Percentiles rank a stretch among this genome's conserved stretches.
Conservation (phyloP, 1,140 invertebrate genomes). For the Drosophila pallidifrons region DNA sequence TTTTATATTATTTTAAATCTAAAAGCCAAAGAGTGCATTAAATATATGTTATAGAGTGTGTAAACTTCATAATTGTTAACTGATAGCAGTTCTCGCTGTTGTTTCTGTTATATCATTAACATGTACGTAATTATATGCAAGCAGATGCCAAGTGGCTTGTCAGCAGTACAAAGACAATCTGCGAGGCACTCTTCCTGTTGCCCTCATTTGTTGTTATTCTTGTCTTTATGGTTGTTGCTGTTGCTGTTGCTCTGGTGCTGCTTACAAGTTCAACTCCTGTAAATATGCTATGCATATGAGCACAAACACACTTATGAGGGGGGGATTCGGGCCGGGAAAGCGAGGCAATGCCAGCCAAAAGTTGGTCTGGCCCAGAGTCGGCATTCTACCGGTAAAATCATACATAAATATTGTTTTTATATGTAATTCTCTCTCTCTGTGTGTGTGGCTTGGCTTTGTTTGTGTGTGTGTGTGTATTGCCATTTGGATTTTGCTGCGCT, state of each 20-base stretch:
- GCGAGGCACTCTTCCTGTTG: slow-evolving; percentile 54
- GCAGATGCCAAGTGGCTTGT: slow-evolving; percentile 56
- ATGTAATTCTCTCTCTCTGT: slow-evolving; percentile 24
- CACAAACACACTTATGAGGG: not conserved
- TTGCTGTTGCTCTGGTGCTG: slow-evolving; percentile 49
- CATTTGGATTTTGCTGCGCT: slow-evolving; percentile 52
- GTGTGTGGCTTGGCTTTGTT: slow-evolving; percentile 27
- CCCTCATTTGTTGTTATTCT: slow-evolving; percentile 26
- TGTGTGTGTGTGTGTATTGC: slow-evolving; percentile 27
- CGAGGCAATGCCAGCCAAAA: slow-evolving; percentile 53
- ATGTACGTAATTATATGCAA: slow-evolving; percentile 64
- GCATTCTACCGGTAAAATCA: slow-evolving; percentile 52
- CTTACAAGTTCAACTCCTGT: slow-evolving; percentile 69
- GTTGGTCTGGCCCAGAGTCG: slow-evolving; percentile 56
- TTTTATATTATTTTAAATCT: no score
- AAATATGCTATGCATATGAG: slow-evolving; percentile 61
- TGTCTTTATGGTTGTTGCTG: slow-evolving; percentile 29
- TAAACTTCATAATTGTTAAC: not conserved
- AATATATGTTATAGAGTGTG: not conserved
- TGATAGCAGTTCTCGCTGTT: not conserved
- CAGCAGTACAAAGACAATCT: slow-evolving; percentile 65
- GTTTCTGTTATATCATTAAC: slow-evolving; percentile 54
- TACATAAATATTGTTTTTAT: slow-evolving; percentile 73
- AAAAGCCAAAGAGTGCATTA: not conserved
- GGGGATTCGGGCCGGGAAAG: not conserved